Evolutionary conservation across 2,797 vertebrate species (phyloP).

Genomic region (Momotus momota): DNA sequence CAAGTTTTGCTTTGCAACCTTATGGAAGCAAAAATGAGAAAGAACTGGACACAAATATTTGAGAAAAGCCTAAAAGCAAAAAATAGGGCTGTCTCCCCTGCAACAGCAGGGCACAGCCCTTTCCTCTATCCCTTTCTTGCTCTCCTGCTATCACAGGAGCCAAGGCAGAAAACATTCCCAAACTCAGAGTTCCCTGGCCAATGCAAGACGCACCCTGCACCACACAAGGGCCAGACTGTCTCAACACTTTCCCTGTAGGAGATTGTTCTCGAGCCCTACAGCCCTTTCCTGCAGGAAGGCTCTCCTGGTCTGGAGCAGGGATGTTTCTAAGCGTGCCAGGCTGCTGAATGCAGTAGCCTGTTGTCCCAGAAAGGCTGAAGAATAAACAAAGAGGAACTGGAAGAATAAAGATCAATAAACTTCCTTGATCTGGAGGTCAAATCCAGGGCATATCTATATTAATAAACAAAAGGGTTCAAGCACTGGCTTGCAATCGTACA

Average conservation of each 20-base stretch:
- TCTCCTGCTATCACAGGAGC: background rate
- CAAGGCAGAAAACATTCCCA: background rate
- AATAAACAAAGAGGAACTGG: background rate
- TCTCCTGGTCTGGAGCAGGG: background rate
- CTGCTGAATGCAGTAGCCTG: background rate
- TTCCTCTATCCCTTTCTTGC: background rate
- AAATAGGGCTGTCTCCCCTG: background rate
- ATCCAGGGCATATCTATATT: background rate
- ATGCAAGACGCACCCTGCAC: background rate
- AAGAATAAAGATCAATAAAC: slow-evolving; percentile 23
- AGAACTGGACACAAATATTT: background rate
- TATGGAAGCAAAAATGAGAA: background rate
- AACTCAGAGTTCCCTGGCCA: background rate
- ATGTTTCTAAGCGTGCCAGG: background rate
- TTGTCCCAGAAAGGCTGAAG: background rate
- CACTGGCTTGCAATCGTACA: background rate
- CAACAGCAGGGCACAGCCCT: background rate
- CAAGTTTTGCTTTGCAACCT: background rate
- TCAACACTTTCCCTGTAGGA: background rate
- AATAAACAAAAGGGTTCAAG: background rate
- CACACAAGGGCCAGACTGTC: background rate
- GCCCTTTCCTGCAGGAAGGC: background rate
- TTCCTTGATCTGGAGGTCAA: background rate
- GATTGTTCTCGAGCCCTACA: background rate
- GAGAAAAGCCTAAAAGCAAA: background rate